Conservation (phyloP, 35 echinoderm and acorn worm genomes). For the Ophioderma brevispina region DNA sequence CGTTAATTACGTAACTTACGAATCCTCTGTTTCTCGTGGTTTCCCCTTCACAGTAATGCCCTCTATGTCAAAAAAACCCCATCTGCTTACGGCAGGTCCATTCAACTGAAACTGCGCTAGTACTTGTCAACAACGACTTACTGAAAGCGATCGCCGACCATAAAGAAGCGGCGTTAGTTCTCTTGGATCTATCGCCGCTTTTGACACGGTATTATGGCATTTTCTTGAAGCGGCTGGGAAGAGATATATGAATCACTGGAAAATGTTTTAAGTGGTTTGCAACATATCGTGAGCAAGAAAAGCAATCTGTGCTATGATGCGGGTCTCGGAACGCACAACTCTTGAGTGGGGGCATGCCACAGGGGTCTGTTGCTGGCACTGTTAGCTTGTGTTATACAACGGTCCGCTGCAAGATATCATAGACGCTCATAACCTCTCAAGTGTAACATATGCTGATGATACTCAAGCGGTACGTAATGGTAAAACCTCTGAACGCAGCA, state of each 20-base stretch:
- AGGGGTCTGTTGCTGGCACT: neutral
- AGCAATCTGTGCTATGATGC: conserved; percentile 5
- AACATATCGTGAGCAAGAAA: neutral
- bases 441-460: conserved; percentile 8
- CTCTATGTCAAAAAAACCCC: neutral
- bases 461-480: neutral
- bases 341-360: neutral
- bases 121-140: neutral
- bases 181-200: conserved; percentile 8
- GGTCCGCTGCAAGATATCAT: conserved; percentile 1
- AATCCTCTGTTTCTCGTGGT: too few species aligned
- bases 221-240: neutral
- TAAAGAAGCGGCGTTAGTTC: neutral
- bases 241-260: neutral
- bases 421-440: neutral
- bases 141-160: neutral
- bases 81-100: neutral
- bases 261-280: neutral
- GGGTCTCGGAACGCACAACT: neutral
- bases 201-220: neutral
- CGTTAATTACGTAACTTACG: too few species aligned
- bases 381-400: conserved; percentile 6
- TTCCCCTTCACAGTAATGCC: too few species aligned
- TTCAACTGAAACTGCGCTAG: conserved; percentile 1
- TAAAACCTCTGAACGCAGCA: neutral